phyloP scores from a whole-genome alignment of 2,888 invertebrate species.

The Drosophila crucigera region DNA sequence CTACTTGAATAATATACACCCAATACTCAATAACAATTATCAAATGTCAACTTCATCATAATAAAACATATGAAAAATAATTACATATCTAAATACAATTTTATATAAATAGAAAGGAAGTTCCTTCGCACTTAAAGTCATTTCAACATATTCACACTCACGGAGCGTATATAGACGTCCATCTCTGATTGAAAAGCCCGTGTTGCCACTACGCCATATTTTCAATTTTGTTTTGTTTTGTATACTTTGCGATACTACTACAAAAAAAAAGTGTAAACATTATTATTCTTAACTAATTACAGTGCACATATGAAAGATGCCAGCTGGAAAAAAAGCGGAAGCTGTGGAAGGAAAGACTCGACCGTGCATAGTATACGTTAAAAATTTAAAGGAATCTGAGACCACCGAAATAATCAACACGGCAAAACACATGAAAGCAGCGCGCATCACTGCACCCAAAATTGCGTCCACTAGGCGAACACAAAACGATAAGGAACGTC shows the following conservation, averaged over 20 bases:
- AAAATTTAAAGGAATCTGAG: slow-evolving; percentile 69
- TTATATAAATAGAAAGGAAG: neutral
- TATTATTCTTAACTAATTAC: slow-evolving; percentile 25
- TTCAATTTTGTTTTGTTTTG: slow-evolving; percentile 42
- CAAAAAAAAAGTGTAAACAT: neutral
- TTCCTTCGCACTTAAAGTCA: neutral
- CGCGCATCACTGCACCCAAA: slow-evolving; percentile 26
- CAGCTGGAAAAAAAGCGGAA: slow-evolving; percentile 78
- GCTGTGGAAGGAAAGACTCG: slow-evolving; percentile 79
- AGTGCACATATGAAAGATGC: slow-evolving; percentile 81
- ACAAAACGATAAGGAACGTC: slow-evolving; percentile 7
- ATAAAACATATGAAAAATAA: neutral
- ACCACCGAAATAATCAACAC: slow-evolving; percentile 28
- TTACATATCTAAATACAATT: neutral
- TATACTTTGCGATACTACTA: neutral
- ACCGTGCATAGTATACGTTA: slow-evolving; percentile 83
- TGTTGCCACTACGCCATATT: slow-evolving; percentile 42
- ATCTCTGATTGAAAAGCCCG: slow-evolving; percentile 37
- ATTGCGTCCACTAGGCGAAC: slow-evolving; percentile 10
- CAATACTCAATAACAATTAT: neutral
- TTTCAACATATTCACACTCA: slow-evolving; percentile 19
- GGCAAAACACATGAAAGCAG: slow-evolving; percentile 34
- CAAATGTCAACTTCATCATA: neutral
- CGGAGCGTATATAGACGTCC: slow-evolving; percentile 9
- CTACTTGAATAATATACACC: neutral